These are phyloP conservation scores for Drosophila equinoxialis DNA, from an alignment of 1,140 invertebrate genomes.

Conservation along the genomic window DNA sequence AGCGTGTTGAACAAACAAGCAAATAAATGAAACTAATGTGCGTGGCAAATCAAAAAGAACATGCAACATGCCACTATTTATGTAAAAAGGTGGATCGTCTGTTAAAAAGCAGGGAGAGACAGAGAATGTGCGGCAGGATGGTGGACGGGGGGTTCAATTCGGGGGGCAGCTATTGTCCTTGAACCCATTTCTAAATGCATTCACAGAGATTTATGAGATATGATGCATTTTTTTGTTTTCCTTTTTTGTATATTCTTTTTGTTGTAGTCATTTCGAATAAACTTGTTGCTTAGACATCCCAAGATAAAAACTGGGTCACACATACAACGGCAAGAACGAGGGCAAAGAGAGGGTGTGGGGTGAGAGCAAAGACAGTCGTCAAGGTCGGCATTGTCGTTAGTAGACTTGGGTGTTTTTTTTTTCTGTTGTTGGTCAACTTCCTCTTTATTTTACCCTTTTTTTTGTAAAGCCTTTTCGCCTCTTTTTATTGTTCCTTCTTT, in stretches of 20 bases:
- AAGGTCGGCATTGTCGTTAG: slow-evolving; percentile 7
- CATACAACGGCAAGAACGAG: not conserved
- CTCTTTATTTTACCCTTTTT: not conserved
- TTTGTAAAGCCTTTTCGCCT: not conserved
- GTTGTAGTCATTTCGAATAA: slow-evolving; percentile 12
- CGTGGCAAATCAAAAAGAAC: slow-evolving; percentile 42
- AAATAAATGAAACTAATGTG: slow-evolving; percentile 35
- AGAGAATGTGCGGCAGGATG: not conserved
- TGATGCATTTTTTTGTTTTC: not conserved
- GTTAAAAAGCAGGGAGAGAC: slow-evolving; percentile 13
- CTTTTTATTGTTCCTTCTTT: not conserved
- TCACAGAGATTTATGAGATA: slow-evolving; percentile 15
- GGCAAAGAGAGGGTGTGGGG: not conserved
- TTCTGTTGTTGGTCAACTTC: not conserved
- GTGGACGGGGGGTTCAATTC: too few species aligned
- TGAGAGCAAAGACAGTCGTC: not conserved
- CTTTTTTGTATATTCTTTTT: not conserved
- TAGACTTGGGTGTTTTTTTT: not conserved
- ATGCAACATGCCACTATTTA: slow-evolving; percentile 19
- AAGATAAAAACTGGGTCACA: slow-evolving; percentile 14
- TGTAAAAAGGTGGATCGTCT: slow-evolving; percentile 3
- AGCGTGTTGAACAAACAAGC: slow-evolving; percentile 51
- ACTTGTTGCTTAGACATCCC: slow-evolving; percentile 15
- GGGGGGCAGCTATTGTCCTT: slow-evolving; percentile 31
- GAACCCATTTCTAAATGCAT: slow-evolving; percentile 38